Evolutionary conservation across 2,797 vertebrate genomes (phyloP).

Genomic region (Orestias chungarensis): DNA sequence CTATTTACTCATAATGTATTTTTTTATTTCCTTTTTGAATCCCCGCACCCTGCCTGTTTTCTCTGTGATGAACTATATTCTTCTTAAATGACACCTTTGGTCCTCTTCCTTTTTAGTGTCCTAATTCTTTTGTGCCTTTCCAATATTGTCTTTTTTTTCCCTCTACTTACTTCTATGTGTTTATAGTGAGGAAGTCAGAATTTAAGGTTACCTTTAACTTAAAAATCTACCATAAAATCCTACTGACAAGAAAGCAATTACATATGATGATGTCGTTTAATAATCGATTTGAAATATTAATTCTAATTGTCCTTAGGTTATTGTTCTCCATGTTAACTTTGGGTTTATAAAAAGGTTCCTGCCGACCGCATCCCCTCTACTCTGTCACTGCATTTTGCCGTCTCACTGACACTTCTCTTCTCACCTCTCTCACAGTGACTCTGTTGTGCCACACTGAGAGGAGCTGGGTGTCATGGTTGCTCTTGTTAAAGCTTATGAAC

Average conservation of each 20-base stretch:
- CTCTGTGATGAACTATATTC: background rate
- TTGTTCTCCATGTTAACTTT: background rate
- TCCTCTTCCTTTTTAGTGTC: background rate
- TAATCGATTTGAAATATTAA: background rate
- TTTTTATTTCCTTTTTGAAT: background rate
- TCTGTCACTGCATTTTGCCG: slow-evolving; percentile 37
- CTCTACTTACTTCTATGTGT: background rate
- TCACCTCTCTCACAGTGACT: slow-evolving; percentile 45
- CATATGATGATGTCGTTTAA: background rate
- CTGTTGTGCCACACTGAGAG: slow-evolving; percentile 43
- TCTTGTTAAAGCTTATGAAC: slow-evolving; percentile 61
- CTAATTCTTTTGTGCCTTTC: background rate
- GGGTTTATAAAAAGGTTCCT: background rate
- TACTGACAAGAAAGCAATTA: background rate
- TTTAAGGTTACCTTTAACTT: background rate
- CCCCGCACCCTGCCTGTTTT: background rate
- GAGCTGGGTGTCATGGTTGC: slow-evolving; percentile 56
- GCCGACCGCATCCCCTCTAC: background rate
- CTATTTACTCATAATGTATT: background rate
- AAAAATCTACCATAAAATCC: background rate
- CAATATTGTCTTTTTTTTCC: no score
- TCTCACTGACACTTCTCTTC: slow-evolving; percentile 41
- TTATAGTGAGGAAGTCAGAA: background rate
- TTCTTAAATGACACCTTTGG: background rate
- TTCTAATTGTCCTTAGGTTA: background rate